phyloP scores from a whole-genome alignment of 2,888 invertebrate genomes.

The Periphyllus acericola region DNA sequence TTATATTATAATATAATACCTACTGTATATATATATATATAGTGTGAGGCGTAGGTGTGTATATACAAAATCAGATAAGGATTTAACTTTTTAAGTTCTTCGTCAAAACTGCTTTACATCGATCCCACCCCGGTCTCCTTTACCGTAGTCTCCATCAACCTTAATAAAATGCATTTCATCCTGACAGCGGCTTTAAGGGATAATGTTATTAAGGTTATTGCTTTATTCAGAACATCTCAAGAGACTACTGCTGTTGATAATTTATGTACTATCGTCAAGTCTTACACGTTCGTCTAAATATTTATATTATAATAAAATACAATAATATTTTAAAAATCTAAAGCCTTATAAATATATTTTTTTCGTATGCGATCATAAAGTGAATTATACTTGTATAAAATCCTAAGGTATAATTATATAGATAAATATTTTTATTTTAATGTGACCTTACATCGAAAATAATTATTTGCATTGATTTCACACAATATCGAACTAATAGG shows the following conservation, averaged over 20 bases:
- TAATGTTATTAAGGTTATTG: constrained; percentile 46
- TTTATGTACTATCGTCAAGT: constrained; percentile 17
- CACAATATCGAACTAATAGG: too few relatives aligned
- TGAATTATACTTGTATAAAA: too few relatives aligned
- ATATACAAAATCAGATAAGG: neutral
- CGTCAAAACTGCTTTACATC: constrained; percentile 26
- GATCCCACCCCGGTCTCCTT: neutral
- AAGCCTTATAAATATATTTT: too few relatives aligned
- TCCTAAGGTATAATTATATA: too few relatives aligned
- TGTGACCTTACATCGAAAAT: too few relatives aligned
- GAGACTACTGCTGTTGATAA: constrained; percentile 18
- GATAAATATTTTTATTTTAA: too few relatives aligned
- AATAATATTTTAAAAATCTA: neutral
- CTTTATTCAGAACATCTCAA: constrained; percentile 39
- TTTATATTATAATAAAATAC: neutral
- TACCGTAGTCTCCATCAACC: neutral
- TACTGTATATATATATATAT: neutral
- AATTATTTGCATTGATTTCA: too few relatives aligned
- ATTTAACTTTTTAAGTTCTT: constrained; percentile 39
- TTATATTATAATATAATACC: neutral
- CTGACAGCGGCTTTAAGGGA: constrained; percentile 49
- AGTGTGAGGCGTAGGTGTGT: neutral
- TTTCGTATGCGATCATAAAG: too few relatives aligned
- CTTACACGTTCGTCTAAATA: neutral
- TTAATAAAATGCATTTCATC: constrained; percentile 44